A percentile compares a stretch with the other conserved stretches of the same genome.
Evolutionary conservation across 2,797 vertebrate genomes (phyloP).

Genomic region (Discoglossus pictus): DNA sequence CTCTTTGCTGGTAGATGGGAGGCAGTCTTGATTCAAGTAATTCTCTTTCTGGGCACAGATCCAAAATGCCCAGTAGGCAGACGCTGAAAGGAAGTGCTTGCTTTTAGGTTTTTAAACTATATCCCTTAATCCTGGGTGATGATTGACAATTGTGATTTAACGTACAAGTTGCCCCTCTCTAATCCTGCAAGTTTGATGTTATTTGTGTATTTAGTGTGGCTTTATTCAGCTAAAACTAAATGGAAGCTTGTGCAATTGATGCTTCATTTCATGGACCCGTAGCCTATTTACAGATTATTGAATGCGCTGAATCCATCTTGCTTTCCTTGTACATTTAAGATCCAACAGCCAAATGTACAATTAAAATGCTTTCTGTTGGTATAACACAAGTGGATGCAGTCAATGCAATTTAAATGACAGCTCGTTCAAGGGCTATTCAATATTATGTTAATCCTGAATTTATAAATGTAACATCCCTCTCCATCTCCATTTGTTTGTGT

Average conservation of each 20-base stretch:
- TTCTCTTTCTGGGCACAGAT: conserved; percentile 77
- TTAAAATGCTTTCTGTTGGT: conserved; percentile 68
- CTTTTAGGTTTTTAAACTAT: conserved; percentile 99
- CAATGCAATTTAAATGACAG: conserved; percentile 62
- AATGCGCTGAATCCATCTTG: conserved; percentile 60
- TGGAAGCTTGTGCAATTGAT: conserved; percentile 75
- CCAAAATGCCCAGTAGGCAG: conserved; percentile 91
- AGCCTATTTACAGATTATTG: conserved; percentile 78
- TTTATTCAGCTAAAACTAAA: conserved; percentile 86
- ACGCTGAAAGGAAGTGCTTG: conserved; percentile 95
- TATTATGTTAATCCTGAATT: conserved; percentile 67
- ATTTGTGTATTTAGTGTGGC: conserved; percentile 98
- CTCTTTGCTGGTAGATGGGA: conserved; percentile 78
- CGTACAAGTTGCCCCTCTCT: conserved; percentile 97
- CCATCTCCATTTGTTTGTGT: conserved; percentile 57
- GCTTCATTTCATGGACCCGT: conserved; percentile 69
- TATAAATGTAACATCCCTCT: conserved; percentile 58
- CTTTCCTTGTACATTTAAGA: conserved; percentile 67
- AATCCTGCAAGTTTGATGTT: conserved; percentile 99
- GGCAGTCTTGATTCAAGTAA: conserved; percentile 97
- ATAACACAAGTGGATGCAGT: conserved; percentile 61
- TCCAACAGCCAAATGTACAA: conserved; percentile 67
- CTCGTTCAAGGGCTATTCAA: conserved; percentile 60
- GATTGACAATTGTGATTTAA: conserved; percentile 99
- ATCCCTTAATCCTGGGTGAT: conserved; percentile 99